Percentiles rank a stretch among this genome's conserved stretches.
Conservation (phyloP, 2,113 vertebrate species). For the Grantiella picta region DNA sequence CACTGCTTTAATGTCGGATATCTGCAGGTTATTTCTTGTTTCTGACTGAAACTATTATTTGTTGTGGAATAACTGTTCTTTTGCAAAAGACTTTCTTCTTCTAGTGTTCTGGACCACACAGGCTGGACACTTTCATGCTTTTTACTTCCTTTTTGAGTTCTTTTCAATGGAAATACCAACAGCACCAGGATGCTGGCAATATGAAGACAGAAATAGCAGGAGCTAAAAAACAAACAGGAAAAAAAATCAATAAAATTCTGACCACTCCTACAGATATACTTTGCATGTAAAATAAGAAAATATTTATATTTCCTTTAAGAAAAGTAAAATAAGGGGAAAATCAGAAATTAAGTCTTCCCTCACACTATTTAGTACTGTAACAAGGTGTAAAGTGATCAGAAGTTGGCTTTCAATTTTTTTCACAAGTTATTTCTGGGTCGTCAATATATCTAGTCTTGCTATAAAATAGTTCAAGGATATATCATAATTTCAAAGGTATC, state of each 20-base stretch:
- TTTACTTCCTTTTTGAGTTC: conserved; percentile 74
- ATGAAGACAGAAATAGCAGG: conserved; percentile 93
- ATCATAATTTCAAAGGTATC: neutral
- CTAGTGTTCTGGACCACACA: conserved; percentile 35
- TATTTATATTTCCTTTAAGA: neutral
- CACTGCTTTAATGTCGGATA: conserved; percentile 66
- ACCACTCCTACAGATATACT: neutral
- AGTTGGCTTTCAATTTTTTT: neutral
- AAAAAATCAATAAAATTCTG: neutral
- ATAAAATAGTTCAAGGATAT: neutral
- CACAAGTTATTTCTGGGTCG: neutral
- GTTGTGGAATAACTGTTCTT: conserved; percentile 74
- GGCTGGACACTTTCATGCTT: conserved; percentile 60
- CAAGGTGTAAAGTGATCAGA: neutral
- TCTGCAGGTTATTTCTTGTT: conserved; percentile 82
- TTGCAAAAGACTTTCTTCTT: conserved; percentile 62
- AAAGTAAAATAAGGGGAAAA: neutral
- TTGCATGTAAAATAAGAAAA: neutral
- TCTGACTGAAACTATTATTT: conserved; percentile 88
- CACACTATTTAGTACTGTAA: neutral
- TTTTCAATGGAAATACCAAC: conserved; percentile 81
- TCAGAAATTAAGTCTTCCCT: neutral
- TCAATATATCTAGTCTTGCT: neutral
- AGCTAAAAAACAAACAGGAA: conserved; percentile 70
- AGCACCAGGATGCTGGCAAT: conserved; percentile 82